A percentile compares a stretch with the other conserved stretches of the same genome.
Evolutionary conservation across 2,113 vertebrate genomes (phyloP).

Genomic region (Columba livia): DNA sequence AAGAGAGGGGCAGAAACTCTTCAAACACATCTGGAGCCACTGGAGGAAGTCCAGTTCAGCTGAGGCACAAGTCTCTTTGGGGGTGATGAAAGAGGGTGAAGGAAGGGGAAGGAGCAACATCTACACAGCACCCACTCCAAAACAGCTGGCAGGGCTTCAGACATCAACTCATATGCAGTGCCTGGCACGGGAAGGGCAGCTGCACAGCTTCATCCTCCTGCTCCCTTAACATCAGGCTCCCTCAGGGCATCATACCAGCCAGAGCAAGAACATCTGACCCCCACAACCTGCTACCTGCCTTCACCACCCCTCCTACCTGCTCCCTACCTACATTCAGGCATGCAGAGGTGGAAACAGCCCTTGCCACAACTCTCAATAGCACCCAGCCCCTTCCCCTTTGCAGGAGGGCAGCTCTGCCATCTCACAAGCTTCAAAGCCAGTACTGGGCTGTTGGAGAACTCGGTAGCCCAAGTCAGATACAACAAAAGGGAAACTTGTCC

Average conservation of each 20-base stretch:
- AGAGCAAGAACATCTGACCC: neutral
- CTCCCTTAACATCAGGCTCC: neutral
- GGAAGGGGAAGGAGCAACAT: neutral
- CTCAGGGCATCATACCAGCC: neutral
- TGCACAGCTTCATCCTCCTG: neutral
- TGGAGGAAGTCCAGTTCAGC: neutral
- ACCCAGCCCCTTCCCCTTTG: neutral
- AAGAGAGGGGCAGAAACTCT: neutral
- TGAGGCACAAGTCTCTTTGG: neutral
- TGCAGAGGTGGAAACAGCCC: neutral
- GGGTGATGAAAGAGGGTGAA: neutral
- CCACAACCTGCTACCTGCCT: no score
- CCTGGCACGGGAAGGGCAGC: neutral
- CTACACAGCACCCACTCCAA: neutral
- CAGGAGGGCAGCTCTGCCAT: neutral
- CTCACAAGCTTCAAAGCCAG: neutral
- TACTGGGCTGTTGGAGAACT: neutral
- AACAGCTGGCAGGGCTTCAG: neutral
- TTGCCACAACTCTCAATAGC: neutral
- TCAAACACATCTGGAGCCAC: neutral
- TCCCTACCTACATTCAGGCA: neutral
- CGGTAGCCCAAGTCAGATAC: neutral
- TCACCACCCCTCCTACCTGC: neutral
- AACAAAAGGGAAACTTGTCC: neutral
- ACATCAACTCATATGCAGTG: accelerated